Base-by-base conservation (phyloP, 2,888 invertebrate genomes). In the Micoletzkya japonica region DNA sequence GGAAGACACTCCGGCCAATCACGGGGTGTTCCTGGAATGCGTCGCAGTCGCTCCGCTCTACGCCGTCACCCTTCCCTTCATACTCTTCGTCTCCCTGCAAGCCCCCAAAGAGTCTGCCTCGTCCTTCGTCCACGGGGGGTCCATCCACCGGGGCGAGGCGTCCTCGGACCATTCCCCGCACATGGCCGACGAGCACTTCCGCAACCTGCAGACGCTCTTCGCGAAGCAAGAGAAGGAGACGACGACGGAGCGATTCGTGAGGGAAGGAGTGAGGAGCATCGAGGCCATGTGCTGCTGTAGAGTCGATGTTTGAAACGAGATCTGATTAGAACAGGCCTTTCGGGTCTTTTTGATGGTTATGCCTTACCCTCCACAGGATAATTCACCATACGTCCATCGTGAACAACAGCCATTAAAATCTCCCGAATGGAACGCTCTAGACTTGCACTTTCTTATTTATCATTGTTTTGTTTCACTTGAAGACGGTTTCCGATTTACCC, bases 281-380 rank as follows among this genome's bases (percentile, higher is more conserved):
- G 64, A 52, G 30, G 64, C 34, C 10, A 66, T 66, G 64, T 66
- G 30, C 64, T 66, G 64, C 54, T 66, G 64, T 50, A 63, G 50
- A 17, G 63, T 63, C 20, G 44, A 44, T 44, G 14, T 44, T 44
- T 44, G 44, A 44, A n/a, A n/a, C n/a, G 44, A 44, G 44, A n/a
- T n/a, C n/a, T n/a, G n/a, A n/a, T n/a, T n/a, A n/a, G n/a, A n/a
- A n/a, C n/a, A n/a, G n/a, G n/a, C n/a, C n/a, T n/a, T n/a, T n/a
- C n/a, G n/a, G n/a, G n/a, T n/a, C n/a, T n/a, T n/a, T n/a, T n/a
- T n/a, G n/a, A n/a, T n/a, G n/a, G n/a, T n/a, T n/a, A n/a, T n/a
- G n/a, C n/a, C n/a, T n/a, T n/a, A n/a, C n/a, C n/a, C n/a, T n/a
- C n/a, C n/a, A n/a, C n/a, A n/a, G n/a, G n/a, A n/a, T n/a, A n/a